phyloP scores from a whole-genome alignment of 2,888 invertebrate species.

The Protodeltote pygarga region DNA sequence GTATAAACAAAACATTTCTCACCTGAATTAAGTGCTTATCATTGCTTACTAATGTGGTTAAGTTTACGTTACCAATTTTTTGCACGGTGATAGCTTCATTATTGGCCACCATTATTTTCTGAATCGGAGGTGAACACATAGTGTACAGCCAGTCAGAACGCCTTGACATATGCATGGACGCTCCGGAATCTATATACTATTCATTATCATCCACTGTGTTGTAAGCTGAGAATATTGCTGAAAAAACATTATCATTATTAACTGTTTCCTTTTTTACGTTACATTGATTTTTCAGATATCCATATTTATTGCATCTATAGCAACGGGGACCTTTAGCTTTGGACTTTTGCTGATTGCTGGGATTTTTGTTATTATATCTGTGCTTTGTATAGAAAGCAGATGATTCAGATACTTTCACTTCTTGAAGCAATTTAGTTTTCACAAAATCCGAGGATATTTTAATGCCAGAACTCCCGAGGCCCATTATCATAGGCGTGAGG shows the following conservation, averaged over 20 bases:
- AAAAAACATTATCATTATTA: background rate
- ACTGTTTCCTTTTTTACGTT: background rate
- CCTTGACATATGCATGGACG: constrained; percentile 11
- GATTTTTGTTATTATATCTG: background rate
- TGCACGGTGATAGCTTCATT: constrained; percentile 1
- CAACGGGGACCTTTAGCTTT: constrained; percentile 24
- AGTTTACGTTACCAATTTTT: constrained; percentile 11
- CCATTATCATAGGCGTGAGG: constrained; percentile 36
- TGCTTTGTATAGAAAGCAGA: constrained; percentile 9
- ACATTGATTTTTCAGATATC: constrained; percentile 1
- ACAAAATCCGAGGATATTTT: constrained; percentile 21
- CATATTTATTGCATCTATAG: constrained; percentile 20
- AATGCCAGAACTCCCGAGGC: constrained; percentile 20
- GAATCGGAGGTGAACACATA: background rate
- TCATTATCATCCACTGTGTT: background rate
- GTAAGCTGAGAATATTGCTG: constrained; percentile 6
- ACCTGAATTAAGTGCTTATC: constrained; percentile 6
- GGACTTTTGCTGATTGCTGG: background rate
- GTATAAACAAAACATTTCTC: constrained; percentile 19
- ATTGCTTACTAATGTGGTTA: constrained; percentile 1
- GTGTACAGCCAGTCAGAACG: constrained; percentile 2
- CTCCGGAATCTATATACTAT: constrained; percentile 15
- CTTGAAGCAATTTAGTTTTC: constrained; percentile 34
- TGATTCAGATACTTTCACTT: constrained; percentile 11
- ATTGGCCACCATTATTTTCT: constrained; percentile 1